Evolutionary conservation across 2,888 invertebrate species (phyloP).

Genomic region (Caenorhabditis afra): DNA sequence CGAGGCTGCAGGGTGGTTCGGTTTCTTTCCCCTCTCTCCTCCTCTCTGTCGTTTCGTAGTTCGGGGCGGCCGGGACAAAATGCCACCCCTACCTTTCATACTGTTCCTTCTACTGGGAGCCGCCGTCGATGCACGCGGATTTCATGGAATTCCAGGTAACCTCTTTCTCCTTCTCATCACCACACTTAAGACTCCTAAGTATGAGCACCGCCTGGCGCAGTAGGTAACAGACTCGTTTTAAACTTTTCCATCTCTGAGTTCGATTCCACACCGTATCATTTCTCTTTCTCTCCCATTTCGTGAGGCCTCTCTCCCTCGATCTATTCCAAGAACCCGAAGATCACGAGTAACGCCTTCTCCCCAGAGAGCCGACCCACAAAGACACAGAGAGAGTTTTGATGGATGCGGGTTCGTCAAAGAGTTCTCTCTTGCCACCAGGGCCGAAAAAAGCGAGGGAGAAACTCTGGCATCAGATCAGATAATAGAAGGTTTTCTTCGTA

Average conservation of each 20-base stretch:
- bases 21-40: slow-evolving; percentile 19
- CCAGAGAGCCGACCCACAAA: not conserved
- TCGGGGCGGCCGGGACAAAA: slow-evolving; percentile 1
- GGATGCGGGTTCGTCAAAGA: slow-evolving; percentile 24
- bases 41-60: slow-evolving; percentile 13
- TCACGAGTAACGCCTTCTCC: not conserved
- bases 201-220: too few relatives aligned
- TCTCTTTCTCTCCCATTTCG: not conserved
- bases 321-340: not conserved
- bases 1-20: slow-evolving; percentile 17
- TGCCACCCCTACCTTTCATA: slow-evolving; percentile 21
- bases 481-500: too few relatives aligned
- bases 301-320: not conserved
- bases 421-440: not conserved
- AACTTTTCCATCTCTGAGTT: too few relatives aligned
- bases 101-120: slow-evolving; percentile 15
- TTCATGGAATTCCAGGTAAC: slow-evolving; percentile 65
- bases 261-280: not conserved
- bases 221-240: too few relatives aligned
- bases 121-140: slow-evolving; percentile 46
- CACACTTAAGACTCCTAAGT: too few relatives aligned
- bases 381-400: slow-evolving; percentile 9
- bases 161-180: not conserved
- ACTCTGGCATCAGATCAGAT: too few relatives aligned
- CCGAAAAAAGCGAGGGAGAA: not conserved